Conservation (phyloP, 2,113 vertebrate genomes). For the Cynocephalus volans region DNA sequence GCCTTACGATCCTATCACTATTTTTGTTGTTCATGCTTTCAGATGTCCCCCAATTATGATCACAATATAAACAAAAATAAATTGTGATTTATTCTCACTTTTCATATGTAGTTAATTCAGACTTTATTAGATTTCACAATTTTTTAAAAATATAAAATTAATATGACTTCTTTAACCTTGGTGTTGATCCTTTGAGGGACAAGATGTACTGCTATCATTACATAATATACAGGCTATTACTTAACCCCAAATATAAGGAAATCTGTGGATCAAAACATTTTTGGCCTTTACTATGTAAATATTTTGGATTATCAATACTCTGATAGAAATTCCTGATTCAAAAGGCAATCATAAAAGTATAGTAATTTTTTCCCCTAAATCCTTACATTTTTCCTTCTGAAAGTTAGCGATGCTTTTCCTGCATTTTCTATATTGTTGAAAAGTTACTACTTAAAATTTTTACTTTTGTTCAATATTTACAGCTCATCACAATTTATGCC, state of each 20-base stretch:
- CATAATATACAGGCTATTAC: neutral
- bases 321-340: neutral
- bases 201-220: neutral
- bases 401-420: constrained; percentile 29
- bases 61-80: neutral
- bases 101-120: neutral
- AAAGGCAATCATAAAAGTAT: neutral
- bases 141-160: constrained; percentile 10
- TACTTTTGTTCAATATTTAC: constrained; percentile 79
- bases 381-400: neutral
- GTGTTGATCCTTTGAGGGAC: neutral
- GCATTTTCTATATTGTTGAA: constrained; percentile 69
- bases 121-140: neutral
- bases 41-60: neutral
- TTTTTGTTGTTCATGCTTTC: neutral
- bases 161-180: constrained; percentile 16
- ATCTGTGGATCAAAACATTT: neutral
- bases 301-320: neutral
- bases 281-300: neutral
- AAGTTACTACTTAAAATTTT: constrained; percentile 80
- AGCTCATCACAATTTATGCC: constrained; percentile 76
- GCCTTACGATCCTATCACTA: neutral
- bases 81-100: constrained; percentile 18
- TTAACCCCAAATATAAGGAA: constrained; percentile 10
- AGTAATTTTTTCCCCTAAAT: neutral